Base-by-base conservation (phyloP, 1,140 invertebrate species). In the Orius insidiosus region DNA sequence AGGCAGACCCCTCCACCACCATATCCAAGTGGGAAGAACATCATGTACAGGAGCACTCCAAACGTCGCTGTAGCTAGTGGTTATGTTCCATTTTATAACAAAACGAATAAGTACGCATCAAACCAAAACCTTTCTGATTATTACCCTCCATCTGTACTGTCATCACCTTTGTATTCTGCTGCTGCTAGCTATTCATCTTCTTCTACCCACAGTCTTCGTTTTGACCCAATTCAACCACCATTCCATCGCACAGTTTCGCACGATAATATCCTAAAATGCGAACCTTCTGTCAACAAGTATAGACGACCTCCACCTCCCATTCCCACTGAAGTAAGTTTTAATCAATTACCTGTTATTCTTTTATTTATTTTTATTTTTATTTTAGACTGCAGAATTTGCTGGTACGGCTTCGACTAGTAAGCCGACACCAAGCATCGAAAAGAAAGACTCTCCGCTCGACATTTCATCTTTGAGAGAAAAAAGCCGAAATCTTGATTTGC, bases 401-500 rank as follows among this genome's bases (percentile, higher is more conserved):
- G 47, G 36, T 35, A 34, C 35, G 40, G 34, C 35, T 49, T 39
- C 9, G 24, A 13, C 24, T 14, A 24, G 9, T 30, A 46, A 46
- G 41, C 32, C 11, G 13, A 35, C 35, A 33, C 44, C 44, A 19
- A 41, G 37, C 37, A 36, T 18, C 5, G 60, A 38, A 19, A 45
- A 45, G 18, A 34, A 45, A 10, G 60, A 65, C 19, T 63, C 63
- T 11, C 66, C 78, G 56, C 62, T 87, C 53, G 83, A 86, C 58
- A 85, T 87, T 49, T 75, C 76, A 50, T 76, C 78, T 35, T 63
- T 90, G 33, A 68, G 85, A 24, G 84, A 88, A 61, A 85, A 87
- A 64, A 87, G 83, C 63, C 77, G 80, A 52, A 81, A 87, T 55
- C 63, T 89, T 51, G 85, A 90, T 62, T 64, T 92, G 56, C 86